Evolutionary conservation across 1,140 invertebrate genomes (phyloP), one percentile per base, ranked within the genome.

Genomic region (Neomicropteryx cornuta): DNA sequence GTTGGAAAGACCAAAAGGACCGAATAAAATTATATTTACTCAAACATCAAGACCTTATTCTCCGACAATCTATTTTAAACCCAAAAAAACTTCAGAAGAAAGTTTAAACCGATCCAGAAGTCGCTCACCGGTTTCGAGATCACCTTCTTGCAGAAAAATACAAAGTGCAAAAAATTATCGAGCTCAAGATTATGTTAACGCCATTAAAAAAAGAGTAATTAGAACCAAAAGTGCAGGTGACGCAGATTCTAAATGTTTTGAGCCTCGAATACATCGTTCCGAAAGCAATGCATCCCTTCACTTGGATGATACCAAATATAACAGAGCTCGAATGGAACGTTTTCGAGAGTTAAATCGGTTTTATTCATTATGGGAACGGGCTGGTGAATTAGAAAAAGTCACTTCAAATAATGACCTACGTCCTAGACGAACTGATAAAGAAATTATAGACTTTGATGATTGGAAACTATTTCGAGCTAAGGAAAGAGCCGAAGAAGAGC

Each of bases 271-370:
- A n/a, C n/a, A n/a, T n/a, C n/a, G n/a, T n/a, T n/a, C n/a, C n/a
- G n/a, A n/a, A n/a, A 70, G 70, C 42, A 61, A 58, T 3, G 65
- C 54, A 29, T 73, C 65, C 0, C 39, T 71, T 3, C 56, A 59
- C 40, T 43, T 57, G 5, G 59, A 61, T 3, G 83, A 87, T 43
- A 61, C 82, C 39, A 58, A 83, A 39, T 81, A 87, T 53, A 76
- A 76, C 1, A 76, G 75, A 46, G 73, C 72, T 29, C 79, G 79
- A 52, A 88, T 83, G 1, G 79, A 82, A 39, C 75, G 82, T 33
- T 95, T 95, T 60, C 77, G 80, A 40, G 87, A 90, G 41, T 65
- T 96, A 4, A 81, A 86, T 53, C 79, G 83, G 30, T 87, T 93
- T 55, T 95, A 92, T 56, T 69, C 77, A 19, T 87, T 81, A 44